Evolutionary conservation across 2,797 vertebrate genomes (phyloP).

Genomic region (Apogon talboti): DNA sequence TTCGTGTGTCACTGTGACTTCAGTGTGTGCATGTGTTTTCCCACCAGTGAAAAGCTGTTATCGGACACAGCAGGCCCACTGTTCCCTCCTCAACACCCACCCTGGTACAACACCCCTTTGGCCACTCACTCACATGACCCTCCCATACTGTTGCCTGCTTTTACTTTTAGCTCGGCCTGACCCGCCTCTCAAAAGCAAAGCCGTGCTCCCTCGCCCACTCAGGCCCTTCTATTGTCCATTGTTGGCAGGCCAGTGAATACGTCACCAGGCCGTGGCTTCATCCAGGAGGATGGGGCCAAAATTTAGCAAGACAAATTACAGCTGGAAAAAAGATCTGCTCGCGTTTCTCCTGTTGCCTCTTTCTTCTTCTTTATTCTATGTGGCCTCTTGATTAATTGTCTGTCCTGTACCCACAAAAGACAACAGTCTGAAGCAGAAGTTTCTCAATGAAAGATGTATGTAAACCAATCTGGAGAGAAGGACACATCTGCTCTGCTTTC

Average conservation of each 20-base stretch:
- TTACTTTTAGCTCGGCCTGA: slow-evolving; percentile 62
- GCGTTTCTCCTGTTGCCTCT: neutral
- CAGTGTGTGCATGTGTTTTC: slow-evolving; percentile 47
- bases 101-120: slow-evolving; percentile 66
- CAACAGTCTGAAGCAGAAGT: slow-evolving; percentile 5
- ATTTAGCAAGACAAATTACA: slow-evolving; percentile 40
- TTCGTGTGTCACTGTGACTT: slow-evolving; percentile 45
- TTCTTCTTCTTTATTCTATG: slow-evolving; percentile 15
- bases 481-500: too few relatives aligned
- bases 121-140: slow-evolving; percentile 75
- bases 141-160: slow-evolving; percentile 62
- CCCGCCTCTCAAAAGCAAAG: slow-evolving; percentile 65
- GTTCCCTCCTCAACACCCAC: slow-evolving; percentile 69
- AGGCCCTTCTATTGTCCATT: slow-evolving; percentile 70
- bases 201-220: slow-evolving; percentile 62
- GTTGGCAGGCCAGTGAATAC: slow-evolving; percentile 48
- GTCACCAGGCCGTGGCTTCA: slow-evolving; percentile 28
- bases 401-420: slow-evolving; percentile 18
- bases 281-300: slow-evolving; percentile 20
- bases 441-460: neutral
- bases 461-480: too few relatives aligned
- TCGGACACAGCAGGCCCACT: slow-evolving; percentile 76
- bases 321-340: slow-evolving; percentile 28
- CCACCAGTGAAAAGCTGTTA: slow-evolving; percentile 70
- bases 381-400: slow-evolving; percentile 29